Evolutionary conservation across 2,797 vertebrate genomes (phyloP), one percentile per base, ranked within the genome.

Genomic region (Sitta carolinensis): DNA sequence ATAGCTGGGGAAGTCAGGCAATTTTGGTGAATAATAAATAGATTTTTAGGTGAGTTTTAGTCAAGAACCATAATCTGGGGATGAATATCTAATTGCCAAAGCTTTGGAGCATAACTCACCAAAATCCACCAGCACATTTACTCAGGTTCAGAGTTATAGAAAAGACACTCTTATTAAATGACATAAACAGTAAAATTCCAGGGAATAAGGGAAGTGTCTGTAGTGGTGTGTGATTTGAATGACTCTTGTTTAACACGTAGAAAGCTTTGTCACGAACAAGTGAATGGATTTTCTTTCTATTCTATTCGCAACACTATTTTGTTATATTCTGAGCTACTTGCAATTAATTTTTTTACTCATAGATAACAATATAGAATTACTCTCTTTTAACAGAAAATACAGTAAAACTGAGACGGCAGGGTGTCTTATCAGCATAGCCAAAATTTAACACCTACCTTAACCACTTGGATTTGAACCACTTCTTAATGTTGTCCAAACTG

Each of bases 401-500:
- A 69, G 38, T 32, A n/a, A 47, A 74, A 84, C 30, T 1, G 5
- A 80, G 57, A 74, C 25, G n/a, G 16, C 57, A 54, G 8, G 12
- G 45, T 86, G 19, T 79, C 34, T 82, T 74, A 57, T 11, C 21
- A 55, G n/a, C 69, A 48, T 30, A 89, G 36, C 30, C 73, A 84
- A 79, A 70, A 69, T 52, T 59, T 59, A 72, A 57, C 55, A 97
- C 99, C 97, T 97, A 99, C 99, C 99, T 98, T 90, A 99, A 94
- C 99, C 99, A 99, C 96, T 99, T 99, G 95, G 98, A 98, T 96
- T 98, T 98, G 93, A 99, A 98, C 99, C 99, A 99, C 9, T 97
- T 97, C 82, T 98, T 98, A 86, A 99, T 98, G 96, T 97, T 97
- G 67, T 98, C 98, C 97, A 99, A 93, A 82, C 99, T 99, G 87